Evolutionary conservation across 2,113 vertebrate species (phyloP).

Genomic region (Speoplatyrhinus poulsoni): DNA sequence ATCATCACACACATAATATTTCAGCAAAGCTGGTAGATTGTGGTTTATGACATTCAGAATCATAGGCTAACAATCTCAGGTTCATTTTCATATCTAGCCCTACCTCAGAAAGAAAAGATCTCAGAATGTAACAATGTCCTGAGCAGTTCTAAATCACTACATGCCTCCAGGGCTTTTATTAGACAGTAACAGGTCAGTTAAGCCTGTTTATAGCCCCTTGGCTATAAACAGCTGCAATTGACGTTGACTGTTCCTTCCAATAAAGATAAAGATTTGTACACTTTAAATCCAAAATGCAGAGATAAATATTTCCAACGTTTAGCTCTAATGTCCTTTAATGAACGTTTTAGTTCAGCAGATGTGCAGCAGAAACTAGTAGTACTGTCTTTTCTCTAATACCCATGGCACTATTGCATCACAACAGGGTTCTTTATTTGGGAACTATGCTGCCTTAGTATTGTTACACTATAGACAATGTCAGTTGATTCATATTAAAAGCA

Average conservation of each 20-base stretch:
- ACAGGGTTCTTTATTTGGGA: slow-evolving; percentile 1
- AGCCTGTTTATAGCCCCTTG: slow-evolving; percentile 21
- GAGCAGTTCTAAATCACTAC: slow-evolving; percentile 4
- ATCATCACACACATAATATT: slow-evolving; percentile 33
- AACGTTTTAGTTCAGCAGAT: slow-evolving; percentile 1
- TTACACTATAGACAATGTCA: slow-evolving; percentile 17
- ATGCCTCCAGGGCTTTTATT: slow-evolving; percentile 9
- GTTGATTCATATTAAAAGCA: slow-evolving; percentile 3
- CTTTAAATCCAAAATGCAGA: slow-evolving; percentile 28
- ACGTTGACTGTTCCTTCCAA: slow-evolving; percentile 46
- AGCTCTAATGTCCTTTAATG: slow-evolving; percentile 27
- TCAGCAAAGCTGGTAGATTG: slow-evolving; percentile 22
- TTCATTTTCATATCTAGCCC: not conserved
- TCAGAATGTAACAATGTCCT: not conserved
- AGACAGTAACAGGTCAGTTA: slow-evolving; percentile 45
- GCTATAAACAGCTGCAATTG: slow-evolving; percentile 49
- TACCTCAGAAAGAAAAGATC: not conserved
- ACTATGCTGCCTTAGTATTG: slow-evolving; percentile 15
- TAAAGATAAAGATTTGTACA: slow-evolving; percentile 42
- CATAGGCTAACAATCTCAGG: not conserved
- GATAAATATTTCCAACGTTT: slow-evolving; percentile 15
- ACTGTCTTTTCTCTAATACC: not conserved
- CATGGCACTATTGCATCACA: not conserved
- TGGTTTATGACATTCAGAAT: not conserved
- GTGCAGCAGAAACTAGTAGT: not conserved